Conservation (phyloP, 1,140 invertebrate species). For the Octopus sinensis region DNA sequence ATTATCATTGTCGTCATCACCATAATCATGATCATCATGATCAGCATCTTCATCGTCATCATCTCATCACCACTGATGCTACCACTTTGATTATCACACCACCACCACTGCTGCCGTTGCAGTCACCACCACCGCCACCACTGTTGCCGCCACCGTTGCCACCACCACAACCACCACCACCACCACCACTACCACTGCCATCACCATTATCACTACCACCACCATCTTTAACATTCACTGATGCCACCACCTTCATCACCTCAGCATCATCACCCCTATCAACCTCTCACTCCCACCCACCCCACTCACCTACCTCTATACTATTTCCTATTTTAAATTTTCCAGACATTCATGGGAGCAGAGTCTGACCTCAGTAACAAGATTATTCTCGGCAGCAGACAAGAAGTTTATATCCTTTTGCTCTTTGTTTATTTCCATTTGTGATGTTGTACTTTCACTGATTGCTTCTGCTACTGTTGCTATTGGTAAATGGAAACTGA, state of each 20-base stretch:
- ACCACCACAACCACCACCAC: background rate
- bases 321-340: background rate
- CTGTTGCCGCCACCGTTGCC: slow-evolving; percentile 17
- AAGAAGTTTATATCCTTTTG: background rate
- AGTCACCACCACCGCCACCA: slow-evolving; percentile 8
- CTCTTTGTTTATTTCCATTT: background rate
- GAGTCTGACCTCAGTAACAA: background rate
- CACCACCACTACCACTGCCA: slow-evolving; percentile 19
- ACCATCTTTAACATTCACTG: too few species aligned
- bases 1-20: too few species aligned
- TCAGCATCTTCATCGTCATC: too few species aligned
- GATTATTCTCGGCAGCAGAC: background rate
- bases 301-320: too few species aligned
- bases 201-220: background rate
- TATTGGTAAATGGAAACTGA: too few species aligned
- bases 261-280: too few species aligned
- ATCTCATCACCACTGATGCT: background rate
- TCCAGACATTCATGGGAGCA: background rate
- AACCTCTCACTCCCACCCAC: too few species aligned
- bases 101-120: background rate
- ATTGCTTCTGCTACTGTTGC: too few species aligned
- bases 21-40: too few species aligned
- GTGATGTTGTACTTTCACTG: too few species aligned
- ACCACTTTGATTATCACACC: background rate
- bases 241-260: too few species aligned